Percentiles rank a stretch among this genome's conserved stretches.
Conservation (phyloP, 2,888 invertebrate genomes). For the Pediacus dermestoides region DNA sequence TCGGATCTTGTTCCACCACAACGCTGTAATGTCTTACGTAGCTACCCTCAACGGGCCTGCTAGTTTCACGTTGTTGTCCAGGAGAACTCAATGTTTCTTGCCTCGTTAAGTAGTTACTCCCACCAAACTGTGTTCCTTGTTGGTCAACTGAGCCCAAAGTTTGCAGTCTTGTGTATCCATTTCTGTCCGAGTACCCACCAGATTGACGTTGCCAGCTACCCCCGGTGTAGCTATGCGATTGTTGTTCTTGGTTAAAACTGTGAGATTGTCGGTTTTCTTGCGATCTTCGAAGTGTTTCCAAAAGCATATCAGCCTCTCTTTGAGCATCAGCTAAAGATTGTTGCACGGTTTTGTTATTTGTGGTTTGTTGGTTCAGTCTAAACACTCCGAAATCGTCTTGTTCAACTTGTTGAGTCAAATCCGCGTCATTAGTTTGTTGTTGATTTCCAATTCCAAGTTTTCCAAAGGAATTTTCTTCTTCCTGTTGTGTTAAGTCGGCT, state of each 20-base stretch:
- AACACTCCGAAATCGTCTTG: conserved; percentile 9
- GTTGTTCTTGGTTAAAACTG: conserved; percentile 14
- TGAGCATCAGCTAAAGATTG: conserved; percentile 19
- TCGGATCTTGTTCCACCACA: background rate
- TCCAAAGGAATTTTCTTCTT: conserved; percentile 7
- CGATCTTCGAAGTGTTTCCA: conserved; percentile 18
- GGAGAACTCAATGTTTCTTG: too few relatives aligned
- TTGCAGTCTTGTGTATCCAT: too few relatives aligned
- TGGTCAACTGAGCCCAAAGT: too few relatives aligned
- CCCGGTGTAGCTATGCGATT: too few relatives aligned
- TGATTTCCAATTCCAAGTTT: conserved; percentile 11
- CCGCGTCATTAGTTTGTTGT: conserved; percentile 12
- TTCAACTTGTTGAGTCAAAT: conserved; percentile 24
- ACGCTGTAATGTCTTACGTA: too few relatives aligned
- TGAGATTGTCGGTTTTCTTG: conserved; percentile 14
- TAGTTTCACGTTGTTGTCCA: too few relatives aligned
- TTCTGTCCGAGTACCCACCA: too few relatives aligned
- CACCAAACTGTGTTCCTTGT: too few relatives aligned
- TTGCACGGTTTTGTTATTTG: background rate
- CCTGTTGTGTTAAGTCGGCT: conserved; percentile 9
- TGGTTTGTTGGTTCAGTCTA: too few relatives aligned
- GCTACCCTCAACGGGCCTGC: too few relatives aligned
- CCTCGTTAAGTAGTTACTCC: too few relatives aligned
- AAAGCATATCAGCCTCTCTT: conserved; percentile 25
- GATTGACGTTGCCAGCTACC: too few relatives aligned